A percentile compares a stretch with the other conserved stretches of the same genome.
Conservation (phyloP, 1,140 invertebrate genomes). For the Dinoponera quadriceps region DNA sequence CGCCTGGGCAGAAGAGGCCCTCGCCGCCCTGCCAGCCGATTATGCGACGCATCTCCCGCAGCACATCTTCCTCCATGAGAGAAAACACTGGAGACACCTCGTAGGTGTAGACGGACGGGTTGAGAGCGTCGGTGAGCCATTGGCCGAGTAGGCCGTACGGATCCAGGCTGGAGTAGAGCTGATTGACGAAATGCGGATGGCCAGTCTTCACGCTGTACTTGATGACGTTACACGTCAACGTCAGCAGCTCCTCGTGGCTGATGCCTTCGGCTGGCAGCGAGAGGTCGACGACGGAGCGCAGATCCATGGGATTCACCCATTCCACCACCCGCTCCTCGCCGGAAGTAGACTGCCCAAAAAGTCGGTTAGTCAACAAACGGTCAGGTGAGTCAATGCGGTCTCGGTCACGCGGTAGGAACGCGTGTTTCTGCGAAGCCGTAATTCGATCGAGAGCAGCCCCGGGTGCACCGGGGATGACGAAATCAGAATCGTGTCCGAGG, state of each 20-base stretch:
- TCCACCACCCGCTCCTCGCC: conserved; percentile 90
- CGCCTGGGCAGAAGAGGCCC: conserved; percentile 98
- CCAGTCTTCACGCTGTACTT: conserved; percentile 94
- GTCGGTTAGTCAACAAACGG: conserved; percentile 30
- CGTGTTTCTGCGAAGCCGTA: not conserved
- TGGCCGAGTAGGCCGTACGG: conserved; percentile 94
- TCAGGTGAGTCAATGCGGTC: not conserved
- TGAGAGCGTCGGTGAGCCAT: conserved; percentile 94
- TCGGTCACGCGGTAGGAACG: no score
- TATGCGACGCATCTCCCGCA: conserved; percentile 93
- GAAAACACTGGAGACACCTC: conserved; percentile 96
- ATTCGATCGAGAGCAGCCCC: not conserved
- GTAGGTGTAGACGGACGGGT: conserved; percentile 95
- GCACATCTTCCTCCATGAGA: conserved; percentile 93
- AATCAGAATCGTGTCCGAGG: not conserved
- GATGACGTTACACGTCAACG: conserved; percentile 89
- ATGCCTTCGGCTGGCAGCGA: conserved; percentile 87
- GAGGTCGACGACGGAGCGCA: conserved; percentile 89
- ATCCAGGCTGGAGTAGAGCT: conserved; percentile 94
- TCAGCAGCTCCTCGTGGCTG: conserved; percentile 89
- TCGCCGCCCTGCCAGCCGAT: conserved; percentile 93
- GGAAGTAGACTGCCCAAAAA: conserved; percentile 84
- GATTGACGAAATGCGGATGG: conserved; percentile 95
- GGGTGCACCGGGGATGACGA: no score
- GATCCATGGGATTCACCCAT: conserved; percentile 90